Conservation (phyloP, 1,140 invertebrate genomes). For the Lethrus apterus region DNA sequence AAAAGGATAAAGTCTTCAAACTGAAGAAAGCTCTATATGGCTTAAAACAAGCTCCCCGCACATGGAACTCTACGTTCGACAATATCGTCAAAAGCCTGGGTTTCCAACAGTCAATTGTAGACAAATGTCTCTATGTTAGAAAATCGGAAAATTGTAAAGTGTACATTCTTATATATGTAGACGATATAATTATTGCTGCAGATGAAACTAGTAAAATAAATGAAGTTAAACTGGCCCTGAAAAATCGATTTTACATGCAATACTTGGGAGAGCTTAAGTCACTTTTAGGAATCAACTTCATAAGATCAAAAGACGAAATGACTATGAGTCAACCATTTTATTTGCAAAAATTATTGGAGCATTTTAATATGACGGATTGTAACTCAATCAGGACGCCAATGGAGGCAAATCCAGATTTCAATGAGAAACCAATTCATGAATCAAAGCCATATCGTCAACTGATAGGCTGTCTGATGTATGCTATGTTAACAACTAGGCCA, state of each 20-base stretch:
- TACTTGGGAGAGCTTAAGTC: background rate
- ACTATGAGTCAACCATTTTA: background rate
- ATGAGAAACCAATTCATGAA: background rate
- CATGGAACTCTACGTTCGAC: background rate
- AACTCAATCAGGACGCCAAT: background rate
- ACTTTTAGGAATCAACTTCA: slow-evolving; percentile 3
- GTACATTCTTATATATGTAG: background rate
- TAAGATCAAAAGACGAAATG: slow-evolving; percentile 15
- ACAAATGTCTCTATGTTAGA: background rate
- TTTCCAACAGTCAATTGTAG: background rate
- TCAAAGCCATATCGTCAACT: slow-evolving; percentile 32
- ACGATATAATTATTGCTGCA: background rate
- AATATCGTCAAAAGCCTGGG: background rate
- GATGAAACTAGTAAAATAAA: background rate
- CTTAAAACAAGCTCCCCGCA: slow-evolving; percentile 36
- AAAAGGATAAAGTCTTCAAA: slow-evolving; percentile 24
- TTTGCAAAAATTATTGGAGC: slow-evolving; percentile 2
- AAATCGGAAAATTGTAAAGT: background rate
- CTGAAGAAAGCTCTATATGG: slow-evolving; percentile 39
- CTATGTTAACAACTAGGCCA: slow-evolving; percentile 33
- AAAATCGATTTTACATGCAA: background rate
- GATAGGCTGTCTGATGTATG: slow-evolving; percentile 39
- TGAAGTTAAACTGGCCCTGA: background rate
- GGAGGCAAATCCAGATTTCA: slow-evolving; percentile 8
- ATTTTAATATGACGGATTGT: background rate